Evolutionary conservation across 2,888 invertebrate species (phyloP), one percentile per base, ranked within the genome.

Genomic region (Pandemis cinnamomeana): DNA sequence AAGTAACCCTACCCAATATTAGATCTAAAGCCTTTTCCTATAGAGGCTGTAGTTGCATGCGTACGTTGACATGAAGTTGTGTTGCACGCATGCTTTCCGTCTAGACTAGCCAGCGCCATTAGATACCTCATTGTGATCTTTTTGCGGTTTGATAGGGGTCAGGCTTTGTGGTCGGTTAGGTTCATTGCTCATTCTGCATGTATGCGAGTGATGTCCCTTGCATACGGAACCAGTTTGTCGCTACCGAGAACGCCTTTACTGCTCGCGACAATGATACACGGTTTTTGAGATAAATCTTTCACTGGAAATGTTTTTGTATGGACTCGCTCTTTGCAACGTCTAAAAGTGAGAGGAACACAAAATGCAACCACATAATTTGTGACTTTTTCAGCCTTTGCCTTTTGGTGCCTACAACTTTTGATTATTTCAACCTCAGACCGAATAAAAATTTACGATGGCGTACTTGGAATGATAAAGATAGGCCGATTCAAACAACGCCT

Each of bases 181-280:
- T 77, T 83, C 84, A 83, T 88, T 85, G 84, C 82, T 78, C 84
- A 87, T 86, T 86, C 84, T 79, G 80, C 79, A 80, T 83, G 79
- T 81, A 80, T 79, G 77, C 78, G 77, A 67, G 69, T 76, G 79
- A 80, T 77, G 71, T 71, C 36, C n/a, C 20, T 36, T 80, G 83
- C 79, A 82, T 84, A 83, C 80, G 78, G 83, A 91, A 91, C 91
- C 82, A 75, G 90, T 90, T 87, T 80, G 74, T 76, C 75, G 88
- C 90, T 92, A 91, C 92, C 81, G 86, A 86, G 89, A 90, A 90
- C 83, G 84, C 83, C 80, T 87, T 88, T 87, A 87, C 83, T 82
- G 78, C 75, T 78, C 76, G 78, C 83, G 87, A 88, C 87, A 88
- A 84, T 88, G 91, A 92, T 92, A 89, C 89, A 89, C 84, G 81